Evolutionary conservation across 1,140 invertebrate species (phyloP), one percentile per base, ranked within the genome.

Genomic region (Euura lappo): DNA sequence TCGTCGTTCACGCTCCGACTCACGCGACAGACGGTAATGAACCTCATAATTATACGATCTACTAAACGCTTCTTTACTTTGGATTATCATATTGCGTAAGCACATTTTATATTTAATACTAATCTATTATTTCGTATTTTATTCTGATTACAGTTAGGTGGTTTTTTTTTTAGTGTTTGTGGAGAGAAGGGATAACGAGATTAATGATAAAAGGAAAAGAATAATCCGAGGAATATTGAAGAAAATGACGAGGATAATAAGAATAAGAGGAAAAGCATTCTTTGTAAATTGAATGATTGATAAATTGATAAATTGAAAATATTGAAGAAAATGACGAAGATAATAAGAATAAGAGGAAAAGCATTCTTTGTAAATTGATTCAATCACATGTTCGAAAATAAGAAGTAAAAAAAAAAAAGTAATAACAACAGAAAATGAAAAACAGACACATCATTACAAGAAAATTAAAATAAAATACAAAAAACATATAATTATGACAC

Each of bases 21-120:
- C 87, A 69, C 86, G 87, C 69, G 87, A 88, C 76, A 88, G 87
- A 85, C 86, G 87, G 81, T 88, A 88, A 71, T 86, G 76, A 81
- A 75, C 28, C 28, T 28, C 28, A 28, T 76, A 28, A 28, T 28
- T 28, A 28, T 28, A 28, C 28, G 28, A 28, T 28, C 28, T 28
- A 28, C 28, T 60, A 60, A 11, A 60, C 13, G 13, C 5, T n/a
- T n/a, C 51, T 60, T 60, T n/a, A 4, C 6, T 8, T 60, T 60
- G 0, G 28, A 28, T 28, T 28, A 28, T 28, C 28, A 28, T 28
- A 28, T 28, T 28, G 28, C 28, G 28, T 28, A 1, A 28, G 0
- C 28, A 28, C 28, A 28, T 28, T 28, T 28, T 28, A 28, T 28
- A 1, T 28, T 28, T 28, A 28, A 28, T 28, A 28, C 28, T 28